Conservation (phyloP, 2,113 vertebrate species). For the Callorhinus ursinus region DNA sequence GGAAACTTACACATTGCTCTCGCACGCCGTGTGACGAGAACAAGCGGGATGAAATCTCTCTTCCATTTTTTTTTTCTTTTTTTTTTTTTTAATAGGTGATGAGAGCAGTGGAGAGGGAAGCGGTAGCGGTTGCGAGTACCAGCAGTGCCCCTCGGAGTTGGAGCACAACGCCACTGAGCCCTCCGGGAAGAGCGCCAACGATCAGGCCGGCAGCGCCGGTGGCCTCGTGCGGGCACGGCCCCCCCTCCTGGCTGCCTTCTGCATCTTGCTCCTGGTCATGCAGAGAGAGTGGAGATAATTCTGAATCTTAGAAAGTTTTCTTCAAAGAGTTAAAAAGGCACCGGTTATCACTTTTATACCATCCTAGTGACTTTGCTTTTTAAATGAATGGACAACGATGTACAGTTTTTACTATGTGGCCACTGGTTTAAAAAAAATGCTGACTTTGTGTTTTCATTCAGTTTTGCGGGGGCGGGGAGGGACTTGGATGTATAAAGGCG, state of each 20-base stretch:
- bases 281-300: conserved; percentile 91
- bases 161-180: conserved; percentile 90
- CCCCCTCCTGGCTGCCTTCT: conserved; percentile 78
- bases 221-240: conserved; percentile 69
- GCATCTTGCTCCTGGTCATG: conserved; percentile 83
- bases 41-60: neutral
- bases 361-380: conserved; percentile 89
- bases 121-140: conserved; percentile 93
- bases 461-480: conserved; percentile 72
- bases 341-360: conserved; percentile 87
- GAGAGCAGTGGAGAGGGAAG: conserved; percentile 93
- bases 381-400: conserved; percentile 88
- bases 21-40: neutral
- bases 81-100: conserved; percentile 85
- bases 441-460: conserved; percentile 77
- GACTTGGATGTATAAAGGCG: conserved; percentile 59
- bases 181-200: conserved; percentile 72
- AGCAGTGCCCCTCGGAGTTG: conserved; percentile 88
- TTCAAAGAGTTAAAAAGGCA: conserved; percentile 85
- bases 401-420: conserved; percentile 89
- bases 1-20: neutral
- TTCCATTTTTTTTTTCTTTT: neutral
- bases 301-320: conserved; percentile 78
- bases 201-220: conserved; percentile 77
- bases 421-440: conserved; percentile 86